phyloP scores from a whole-genome alignment of 2,888 invertebrate genomes.

The Meandrusa payeni region DNA sequence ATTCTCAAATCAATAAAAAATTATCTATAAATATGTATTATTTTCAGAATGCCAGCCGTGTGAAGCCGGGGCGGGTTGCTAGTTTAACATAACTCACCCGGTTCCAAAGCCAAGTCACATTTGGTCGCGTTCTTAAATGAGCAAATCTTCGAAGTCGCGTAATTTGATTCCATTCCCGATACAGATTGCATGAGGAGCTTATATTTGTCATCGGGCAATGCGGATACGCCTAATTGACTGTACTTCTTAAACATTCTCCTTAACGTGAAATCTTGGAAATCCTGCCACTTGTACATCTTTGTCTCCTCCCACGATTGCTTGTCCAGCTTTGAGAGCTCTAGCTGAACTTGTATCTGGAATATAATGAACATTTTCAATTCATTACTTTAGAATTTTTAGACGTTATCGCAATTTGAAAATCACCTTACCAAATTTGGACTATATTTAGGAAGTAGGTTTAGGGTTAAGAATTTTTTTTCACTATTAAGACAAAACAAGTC shows the following conservation, averaged over 20 bases:
- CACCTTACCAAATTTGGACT: no score
- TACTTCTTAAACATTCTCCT: slow-evolving; percentile 88
- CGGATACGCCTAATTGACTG: slow-evolving; percentile 86
- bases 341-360: slow-evolving; percentile 60
- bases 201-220: slow-evolving; percentile 85
- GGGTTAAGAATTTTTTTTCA: no score
- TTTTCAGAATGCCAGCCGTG: no score
- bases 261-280: slow-evolving; percentile 84
- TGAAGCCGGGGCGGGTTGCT: no score
- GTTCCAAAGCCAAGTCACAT: slow-evolving; percentile 87
- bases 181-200: slow-evolving; percentile 82
- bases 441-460: no score
- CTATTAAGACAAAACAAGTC: no score
- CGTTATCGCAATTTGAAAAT: no score
- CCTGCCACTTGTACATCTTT: slow-evolving; percentile 86
- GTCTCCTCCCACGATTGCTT: slow-evolving; percentile 85
- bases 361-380: background rate
- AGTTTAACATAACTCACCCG: no score
- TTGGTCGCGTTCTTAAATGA: slow-evolving; percentile 82
- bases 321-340: slow-evolving; percentile 72
- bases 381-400: no score
- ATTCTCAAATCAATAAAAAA: no score
- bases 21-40: no score
- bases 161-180: slow-evolving; percentile 88
- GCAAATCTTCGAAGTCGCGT: slow-evolving; percentile 89